Conservation (phyloP, 2,113 vertebrate genomes). For the Pseudorhombus dupliciocellatus region DNA sequence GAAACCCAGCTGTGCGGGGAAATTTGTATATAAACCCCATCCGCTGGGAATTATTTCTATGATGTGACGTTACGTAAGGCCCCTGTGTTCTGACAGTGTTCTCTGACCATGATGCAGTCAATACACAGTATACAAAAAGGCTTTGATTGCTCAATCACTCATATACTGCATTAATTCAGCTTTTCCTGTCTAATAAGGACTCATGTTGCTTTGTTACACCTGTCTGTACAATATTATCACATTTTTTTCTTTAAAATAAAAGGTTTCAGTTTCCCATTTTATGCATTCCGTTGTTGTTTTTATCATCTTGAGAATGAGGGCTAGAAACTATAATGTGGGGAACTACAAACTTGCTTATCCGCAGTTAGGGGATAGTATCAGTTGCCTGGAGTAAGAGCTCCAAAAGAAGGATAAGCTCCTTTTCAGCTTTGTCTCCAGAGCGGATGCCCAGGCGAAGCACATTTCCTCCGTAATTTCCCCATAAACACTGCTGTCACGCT, state of each 20-base stretch:
- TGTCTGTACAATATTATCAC: too few species aligned
- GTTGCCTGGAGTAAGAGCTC: not conserved
- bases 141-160: not conserved
- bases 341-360: not conserved
- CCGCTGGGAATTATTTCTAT: not conserved
- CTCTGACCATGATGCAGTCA: not conserved
- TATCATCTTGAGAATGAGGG: not conserved
- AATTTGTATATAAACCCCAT: not conserved
- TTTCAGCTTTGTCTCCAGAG: not conserved
- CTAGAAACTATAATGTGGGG: not conserved
- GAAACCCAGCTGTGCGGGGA: slow-evolving; percentile 8
- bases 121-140: not conserved
- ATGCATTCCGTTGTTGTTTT: not conserved
- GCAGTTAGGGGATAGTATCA: not conserved
- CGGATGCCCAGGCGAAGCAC: not conserved
- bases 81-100: not conserved
- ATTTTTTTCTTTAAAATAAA: not conserved
- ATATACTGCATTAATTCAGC: not conserved
- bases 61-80: not conserved
- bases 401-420: not conserved
- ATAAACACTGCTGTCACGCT: not conserved
- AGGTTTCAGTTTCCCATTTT: not conserved
- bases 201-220: too few species aligned
- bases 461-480: not conserved
- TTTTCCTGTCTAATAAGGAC: too few species aligned